Evolutionary conservation across 30 jellyfish, hydroid and myxozoan species (phyloP).

Genomic region (Catostylus mosaicus): DNA sequence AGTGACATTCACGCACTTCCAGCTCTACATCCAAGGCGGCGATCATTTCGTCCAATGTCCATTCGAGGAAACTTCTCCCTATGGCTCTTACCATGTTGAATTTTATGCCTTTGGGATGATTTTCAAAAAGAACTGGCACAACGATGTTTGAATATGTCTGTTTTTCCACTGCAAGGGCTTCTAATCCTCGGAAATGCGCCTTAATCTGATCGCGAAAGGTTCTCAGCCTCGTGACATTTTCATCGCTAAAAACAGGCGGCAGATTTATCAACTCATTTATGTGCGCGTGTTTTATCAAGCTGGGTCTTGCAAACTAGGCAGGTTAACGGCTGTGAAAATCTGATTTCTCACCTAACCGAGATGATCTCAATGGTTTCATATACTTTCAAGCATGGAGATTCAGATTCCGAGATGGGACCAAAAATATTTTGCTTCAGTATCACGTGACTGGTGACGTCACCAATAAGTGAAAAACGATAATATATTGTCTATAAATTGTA

Average conservation of each 20-base stretch:
- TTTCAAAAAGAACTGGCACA: constrained; percentile 39
- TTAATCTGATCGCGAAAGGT: constrained; percentile 20
- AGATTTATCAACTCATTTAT: constrained; percentile 3
- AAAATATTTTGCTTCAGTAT: constrained; percentile 6
- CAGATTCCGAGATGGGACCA: constrained; percentile 20
- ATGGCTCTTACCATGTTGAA: constrained; percentile 6
- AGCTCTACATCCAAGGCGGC: background rate
- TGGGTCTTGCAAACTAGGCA: constrained; percentile 32
- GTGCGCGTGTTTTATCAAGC: constrained; percentile 13
- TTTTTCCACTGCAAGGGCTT: constrained; percentile 18
- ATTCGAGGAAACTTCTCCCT: background rate
- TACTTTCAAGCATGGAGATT: constrained; percentile 25
- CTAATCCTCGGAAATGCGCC: constrained; percentile 16
- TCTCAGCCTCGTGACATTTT: constrained; percentile 11
- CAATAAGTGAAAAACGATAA: background rate
- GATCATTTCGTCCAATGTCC: constrained; percentile 33
- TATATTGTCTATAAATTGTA: background rate
- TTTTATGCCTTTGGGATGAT: constrained; percentile 8
- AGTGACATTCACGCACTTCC: background rate
- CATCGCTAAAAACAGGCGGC: constrained; percentile 4
- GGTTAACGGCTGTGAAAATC: constrained; percentile 1
- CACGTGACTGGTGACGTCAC: constrained; percentile 16
- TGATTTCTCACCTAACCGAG: constrained; percentile 24
- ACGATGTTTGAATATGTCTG: constrained; percentile 16
- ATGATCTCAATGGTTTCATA: constrained; percentile 16